Percentiles rank a stretch among this genome's conserved stretches.
These are phyloP conservation scores for Cyprinus carpio DNA, from an alignment of 2,113 vertebrate species.

Conservation along the genomic window DNA sequence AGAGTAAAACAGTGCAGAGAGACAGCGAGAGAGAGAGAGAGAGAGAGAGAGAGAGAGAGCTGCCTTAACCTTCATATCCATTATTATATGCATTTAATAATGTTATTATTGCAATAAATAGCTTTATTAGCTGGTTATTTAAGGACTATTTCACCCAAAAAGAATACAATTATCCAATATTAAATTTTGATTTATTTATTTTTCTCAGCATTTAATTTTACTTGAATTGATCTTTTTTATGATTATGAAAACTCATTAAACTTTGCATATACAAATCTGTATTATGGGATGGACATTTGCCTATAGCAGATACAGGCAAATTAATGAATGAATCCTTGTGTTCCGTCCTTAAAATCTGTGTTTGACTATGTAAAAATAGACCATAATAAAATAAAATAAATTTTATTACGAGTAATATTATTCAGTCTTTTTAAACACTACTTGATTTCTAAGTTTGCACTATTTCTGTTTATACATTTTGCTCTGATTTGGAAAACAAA, in stretches of 20 bases:
- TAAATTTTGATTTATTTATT: not conserved
- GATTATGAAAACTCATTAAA: not conserved
- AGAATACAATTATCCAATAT: not conserved
- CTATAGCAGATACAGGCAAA: no score
- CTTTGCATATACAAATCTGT: not conserved
- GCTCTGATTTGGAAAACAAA: not conserved
- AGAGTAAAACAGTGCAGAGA: not conserved
- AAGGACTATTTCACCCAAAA: not conserved
- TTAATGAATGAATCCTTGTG: not conserved
- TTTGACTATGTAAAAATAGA: not conserved
- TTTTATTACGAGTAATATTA: not conserved
- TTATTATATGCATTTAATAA: not conserved
- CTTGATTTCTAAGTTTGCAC: not conserved
- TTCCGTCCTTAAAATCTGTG: not conserved
- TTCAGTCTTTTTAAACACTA: not conserved
- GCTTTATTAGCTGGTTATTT: not conserved
- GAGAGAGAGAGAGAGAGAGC: not conserved
- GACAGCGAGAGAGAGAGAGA: not conserved
- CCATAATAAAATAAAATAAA: not conserved
- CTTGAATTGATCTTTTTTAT: not conserved
- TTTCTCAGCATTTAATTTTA: not conserved
- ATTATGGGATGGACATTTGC: not conserved
- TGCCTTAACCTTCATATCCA: not conserved
- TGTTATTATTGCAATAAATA: no score
- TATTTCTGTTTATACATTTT: not conserved